phyloP scores from a whole-genome alignment of 2,113 vertebrate species.

The Ammospiza nelsoni region DNA sequence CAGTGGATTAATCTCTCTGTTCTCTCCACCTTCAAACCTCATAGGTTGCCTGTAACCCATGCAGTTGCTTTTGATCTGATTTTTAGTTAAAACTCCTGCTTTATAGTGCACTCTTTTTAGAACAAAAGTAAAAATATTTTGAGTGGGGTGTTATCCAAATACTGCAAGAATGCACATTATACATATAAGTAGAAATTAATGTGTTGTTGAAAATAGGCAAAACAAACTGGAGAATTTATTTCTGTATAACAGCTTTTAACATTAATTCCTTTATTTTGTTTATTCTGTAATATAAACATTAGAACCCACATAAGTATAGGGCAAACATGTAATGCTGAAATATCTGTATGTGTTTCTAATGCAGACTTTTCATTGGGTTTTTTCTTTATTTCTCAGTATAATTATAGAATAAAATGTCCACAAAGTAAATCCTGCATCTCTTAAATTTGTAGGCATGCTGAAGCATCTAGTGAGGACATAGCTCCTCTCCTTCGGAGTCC shows the following conservation, averaged over 20 bases:
- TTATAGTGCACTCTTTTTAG: neutral
- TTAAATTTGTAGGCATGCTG: neutral
- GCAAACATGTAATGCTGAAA: neutral
- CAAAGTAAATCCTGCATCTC: neutral
- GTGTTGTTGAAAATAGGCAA: neutral
- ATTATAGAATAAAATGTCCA: neutral
- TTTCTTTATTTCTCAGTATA: neutral
- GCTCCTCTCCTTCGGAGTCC: neutral
- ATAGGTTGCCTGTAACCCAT: neutral
- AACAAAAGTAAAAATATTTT: neutral
- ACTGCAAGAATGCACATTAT: neutral
- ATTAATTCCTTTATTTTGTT: neutral
- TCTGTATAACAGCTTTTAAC: neutral
- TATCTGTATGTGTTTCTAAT: neutral
- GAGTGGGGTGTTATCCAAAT: neutral
- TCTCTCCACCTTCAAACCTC: neutral
- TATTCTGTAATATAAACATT: neutral
- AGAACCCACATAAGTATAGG: fast-evolving
- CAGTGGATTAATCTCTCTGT: neutral
- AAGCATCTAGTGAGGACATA: neutral
- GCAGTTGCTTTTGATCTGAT: neutral
- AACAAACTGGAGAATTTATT: neutral
- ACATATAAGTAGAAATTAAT: neutral
- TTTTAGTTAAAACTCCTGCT: neutral
- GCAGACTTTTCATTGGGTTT: neutral